Evolutionary conservation across 2,888 invertebrate species (phyloP), one percentile per base, ranked within the genome.

Genomic region (Exocentrus adspersus): DNA sequence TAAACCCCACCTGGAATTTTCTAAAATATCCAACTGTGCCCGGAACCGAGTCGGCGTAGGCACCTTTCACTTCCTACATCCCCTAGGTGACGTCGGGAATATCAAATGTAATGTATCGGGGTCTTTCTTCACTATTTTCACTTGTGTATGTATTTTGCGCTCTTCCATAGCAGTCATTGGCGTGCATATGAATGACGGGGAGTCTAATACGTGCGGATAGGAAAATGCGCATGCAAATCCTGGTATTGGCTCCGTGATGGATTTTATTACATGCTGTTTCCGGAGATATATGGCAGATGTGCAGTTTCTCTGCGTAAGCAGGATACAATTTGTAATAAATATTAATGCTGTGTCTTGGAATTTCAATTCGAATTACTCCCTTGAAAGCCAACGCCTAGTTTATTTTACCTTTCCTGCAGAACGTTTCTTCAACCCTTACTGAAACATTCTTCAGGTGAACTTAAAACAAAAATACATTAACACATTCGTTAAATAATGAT

Each of bases 11-110:
- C 62, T 64, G 64, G 65, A 70, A 68, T 66, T 68, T 68, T 62
- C 66, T 68, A 66, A 65, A 70, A 68, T 64, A 70, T 65, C 65
- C 65, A 64, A 64, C 57, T 65, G 67, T 62, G 67, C 60, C 60
- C 60, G 63, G 30, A 60, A 30, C 16, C 45, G 21, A n/a, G n/a
- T n/a, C 19, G 19, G 42, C 28, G 37, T 10, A 21, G 52, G n/a
- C 43, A 50, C 42, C 54, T 45, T 46, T 20, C 46, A 43, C 45
- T 60, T 20, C 48, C 50, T 50, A 63, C 63, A 67, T 67, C 69
- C 67, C 65, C 20, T 46, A 65, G 65, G 67, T 64, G 69, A 65
- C 67, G 67, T n/a, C 51, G 28, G 42, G 69, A 69, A 69, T 69
- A 69, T 67, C 56, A 62, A 69, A 63, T 60, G 64, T 67, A 64